phyloP scores from a whole-genome alignment of 64 coral and sea anemone species.

The Porites lutea region DNA sequence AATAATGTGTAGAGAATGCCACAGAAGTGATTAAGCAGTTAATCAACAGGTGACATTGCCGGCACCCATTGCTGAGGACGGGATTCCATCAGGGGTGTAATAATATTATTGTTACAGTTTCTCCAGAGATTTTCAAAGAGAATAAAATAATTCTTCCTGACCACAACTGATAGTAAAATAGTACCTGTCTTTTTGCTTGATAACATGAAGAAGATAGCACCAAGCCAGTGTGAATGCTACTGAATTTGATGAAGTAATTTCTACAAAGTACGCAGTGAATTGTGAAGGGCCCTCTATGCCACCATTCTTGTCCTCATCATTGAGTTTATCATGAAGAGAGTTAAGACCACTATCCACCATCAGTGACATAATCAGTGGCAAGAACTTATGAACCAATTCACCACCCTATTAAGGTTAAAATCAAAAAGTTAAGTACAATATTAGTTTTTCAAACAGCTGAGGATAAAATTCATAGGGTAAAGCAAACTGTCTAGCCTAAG shows the following conservation, averaged over 20 bases:
- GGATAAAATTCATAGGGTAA: neutral
- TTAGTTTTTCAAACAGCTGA: no score
- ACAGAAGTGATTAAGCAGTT: no score
- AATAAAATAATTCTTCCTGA: neutral
- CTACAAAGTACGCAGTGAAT: slow-evolving; percentile 72
- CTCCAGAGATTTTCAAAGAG: no score
- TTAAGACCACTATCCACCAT: slow-evolving; percentile 91
- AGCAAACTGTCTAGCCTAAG: no score
- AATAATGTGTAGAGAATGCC: no score
- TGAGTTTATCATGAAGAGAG: slow-evolving; percentile 60
- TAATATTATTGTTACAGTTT: no score
- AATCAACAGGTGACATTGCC: no score
- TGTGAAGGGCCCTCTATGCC: slow-evolving; percentile 44
- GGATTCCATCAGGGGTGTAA: no score
- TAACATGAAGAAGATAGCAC: slow-evolving; percentile 82
- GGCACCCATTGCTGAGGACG: no score
- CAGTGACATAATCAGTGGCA: slow-evolving; percentile 91
- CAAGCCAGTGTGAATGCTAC: slow-evolving; percentile 90
- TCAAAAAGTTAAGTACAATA: neutral
- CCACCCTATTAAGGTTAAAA: neutral
- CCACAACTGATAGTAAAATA: no score
- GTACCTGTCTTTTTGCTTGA: slow-evolving; percentile 92
- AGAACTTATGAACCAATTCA: slow-evolving; percentile 83
- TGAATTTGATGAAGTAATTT: slow-evolving; percentile 76
- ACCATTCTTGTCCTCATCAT: slow-evolving; percentile 60